Evolutionary conservation across 2,113 vertebrate genomes (phyloP).

Genomic region (Mesocricetus auratus): DNA sequence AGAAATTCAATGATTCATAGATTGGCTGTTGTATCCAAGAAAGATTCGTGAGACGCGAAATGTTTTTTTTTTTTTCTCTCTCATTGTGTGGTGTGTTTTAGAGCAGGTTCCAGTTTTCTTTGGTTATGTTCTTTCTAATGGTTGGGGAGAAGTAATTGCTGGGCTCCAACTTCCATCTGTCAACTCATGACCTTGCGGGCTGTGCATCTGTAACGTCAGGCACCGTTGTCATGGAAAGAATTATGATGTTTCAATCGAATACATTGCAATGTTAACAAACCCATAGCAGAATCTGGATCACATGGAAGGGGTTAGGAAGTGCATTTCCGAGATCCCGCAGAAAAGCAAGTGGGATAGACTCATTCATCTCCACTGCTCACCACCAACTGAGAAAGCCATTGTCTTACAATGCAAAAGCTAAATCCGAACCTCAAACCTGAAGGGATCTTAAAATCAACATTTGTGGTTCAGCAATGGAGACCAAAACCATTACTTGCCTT

Average conservation of each 20-base stretch:
- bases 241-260: conserved; percentile 86
- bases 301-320: conserved; percentile 79
- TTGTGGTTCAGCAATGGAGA: not conserved
- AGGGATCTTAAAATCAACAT: conserved; percentile 13
- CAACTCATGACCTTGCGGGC: conserved; percentile 86
- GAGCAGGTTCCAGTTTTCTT: conserved; percentile 79
- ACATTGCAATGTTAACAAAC: conserved; percentile 84
- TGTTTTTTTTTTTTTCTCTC: conserved; percentile 87
- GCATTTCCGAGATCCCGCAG: conserved; percentile 66
- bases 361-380: not conserved
- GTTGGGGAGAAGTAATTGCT: conserved; percentile 82
- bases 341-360: conserved; percentile 52
- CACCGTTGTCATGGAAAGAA: conserved; percentile 86
- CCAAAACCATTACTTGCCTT: not conserved
- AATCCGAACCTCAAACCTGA: not conserved
- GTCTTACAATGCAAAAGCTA: not conserved
- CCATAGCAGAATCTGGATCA: conserved; percentile 82
- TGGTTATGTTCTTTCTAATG: conserved; percentile 83
- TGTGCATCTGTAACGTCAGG: conserved; percentile 83
- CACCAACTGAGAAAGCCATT: conserved; percentile 20
- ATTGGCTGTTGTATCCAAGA: conserved; percentile 84
- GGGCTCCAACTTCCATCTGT: conserved; percentile 84
- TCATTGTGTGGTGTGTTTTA: conserved; percentile 83
- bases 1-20: conserved; percentile 85
- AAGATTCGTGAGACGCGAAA: conserved; percentile 84